Evolutionary conservation across 2,113 vertebrate genomes (phyloP), one percentile per base, ranked within the genome.

Genomic region (Puffinus mauretanicus): DNA sequence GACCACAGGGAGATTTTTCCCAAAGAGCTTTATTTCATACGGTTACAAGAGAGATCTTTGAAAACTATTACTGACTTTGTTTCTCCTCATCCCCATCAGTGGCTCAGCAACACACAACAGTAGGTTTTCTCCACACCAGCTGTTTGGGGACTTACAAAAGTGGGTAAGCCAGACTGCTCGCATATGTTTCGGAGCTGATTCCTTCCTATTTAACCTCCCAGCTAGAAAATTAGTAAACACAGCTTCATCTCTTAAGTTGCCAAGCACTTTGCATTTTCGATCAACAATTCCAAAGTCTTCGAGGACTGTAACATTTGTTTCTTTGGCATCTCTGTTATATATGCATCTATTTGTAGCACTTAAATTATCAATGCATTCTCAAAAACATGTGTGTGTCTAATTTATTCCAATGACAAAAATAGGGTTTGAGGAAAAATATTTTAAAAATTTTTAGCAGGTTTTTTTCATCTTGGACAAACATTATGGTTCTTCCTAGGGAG

Each of bases 161-260:
- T 60, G 70, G 55, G 51, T 58, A 87, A 97, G 80, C 62, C 92
- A 80, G 76, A 72, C 96, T 97, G 70, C 86, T 97, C 52, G 29
- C 95, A 96, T 97, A 95, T 95, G 95, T 94, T 97, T 97, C 58
- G 9, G 70, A 95, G 92, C 69, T 70, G 36, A 64, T 97, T 96
- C 93, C 65, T 97, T 97, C 87, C 89, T 91, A 80, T 88, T 95
- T 97, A 97, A 97, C 81, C 90, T 96, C 95, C 64, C 93, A 97
- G 89, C 57, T 93, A 95, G 93, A 97, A 98, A 97, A 97, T 96
- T 96, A 97, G 84, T 83, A 92, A 96, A 89, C 84, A 93, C 67
- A 96, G 86, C 70, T 97, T 96, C 80, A 88, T 94, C 36, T 65
- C 96, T 97, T 80, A 97, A 94, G 64, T 96, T 97, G 91, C 87